Percentiles rank a stretch among this genome's conserved stretches.
Conservation (phyloP, 2,888 invertebrate genomes). For the Tipula confusa region DNA sequence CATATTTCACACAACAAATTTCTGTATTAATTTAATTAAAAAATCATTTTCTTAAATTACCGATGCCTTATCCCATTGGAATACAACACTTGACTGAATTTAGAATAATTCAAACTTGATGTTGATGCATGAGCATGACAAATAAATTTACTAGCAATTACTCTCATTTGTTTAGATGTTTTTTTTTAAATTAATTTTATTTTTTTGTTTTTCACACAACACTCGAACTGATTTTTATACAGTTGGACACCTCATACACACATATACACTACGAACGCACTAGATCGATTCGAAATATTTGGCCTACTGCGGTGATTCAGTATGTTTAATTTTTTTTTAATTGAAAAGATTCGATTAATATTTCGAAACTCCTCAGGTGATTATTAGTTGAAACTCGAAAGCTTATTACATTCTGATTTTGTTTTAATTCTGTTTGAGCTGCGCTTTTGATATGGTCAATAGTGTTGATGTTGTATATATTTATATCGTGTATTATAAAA, state of each 20-base stretch:
- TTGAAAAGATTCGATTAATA: background rate
- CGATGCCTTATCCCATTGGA: background rate
- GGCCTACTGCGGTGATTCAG: background rate
- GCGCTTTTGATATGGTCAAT: background rate
- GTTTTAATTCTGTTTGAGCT: background rate
- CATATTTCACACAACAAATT: background rate
- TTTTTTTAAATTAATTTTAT: too few relatives aligned
- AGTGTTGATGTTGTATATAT: background rate
- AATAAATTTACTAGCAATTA: background rate
- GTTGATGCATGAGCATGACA: constrained; percentile 12
- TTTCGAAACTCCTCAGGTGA: background rate
- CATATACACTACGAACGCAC: too few relatives aligned
- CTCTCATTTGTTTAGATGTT: background rate
- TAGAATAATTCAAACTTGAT: background rate
- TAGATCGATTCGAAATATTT: background rate
- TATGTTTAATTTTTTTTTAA: background rate
- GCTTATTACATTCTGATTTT: background rate
- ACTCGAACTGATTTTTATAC: background rate
- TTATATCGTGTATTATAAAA: background rate
- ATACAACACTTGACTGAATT: background rate
- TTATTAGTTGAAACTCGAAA: background rate
- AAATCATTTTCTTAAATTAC: background rate
- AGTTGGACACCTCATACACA: background rate
- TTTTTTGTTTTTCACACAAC: background rate
- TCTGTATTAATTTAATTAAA: background rate